These are phyloP conservation scores for Lagorchestes hirsutus DNA, from an alignment of 2,797 vertebrate genomes.

Conservation along the genomic window DNA sequence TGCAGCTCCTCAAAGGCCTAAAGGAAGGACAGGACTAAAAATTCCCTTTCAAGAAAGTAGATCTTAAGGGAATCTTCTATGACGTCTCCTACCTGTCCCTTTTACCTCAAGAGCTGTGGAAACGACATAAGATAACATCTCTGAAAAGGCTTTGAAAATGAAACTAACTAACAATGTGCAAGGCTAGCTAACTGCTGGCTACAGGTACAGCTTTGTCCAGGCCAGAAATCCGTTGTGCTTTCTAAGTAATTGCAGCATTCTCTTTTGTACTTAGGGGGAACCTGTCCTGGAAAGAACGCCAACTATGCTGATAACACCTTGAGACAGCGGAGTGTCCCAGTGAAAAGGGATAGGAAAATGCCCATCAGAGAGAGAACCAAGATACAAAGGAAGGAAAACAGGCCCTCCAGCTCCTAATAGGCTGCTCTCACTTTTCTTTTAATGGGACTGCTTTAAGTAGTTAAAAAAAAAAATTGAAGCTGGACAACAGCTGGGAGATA, in stretches of 20 bases:
- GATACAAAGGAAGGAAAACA: background rate
- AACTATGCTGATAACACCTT: fast-evolving
- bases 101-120: background rate
- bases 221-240: background rate
- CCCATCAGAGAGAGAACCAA: background rate
- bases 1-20: background rate
- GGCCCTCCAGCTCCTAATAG: background rate
- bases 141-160: background rate
- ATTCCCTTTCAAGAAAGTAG: background rate
- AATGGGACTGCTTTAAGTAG: background rate
- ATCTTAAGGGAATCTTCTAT: background rate
- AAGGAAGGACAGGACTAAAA: background rate
- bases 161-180: background rate
- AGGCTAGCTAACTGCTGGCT: background rate
- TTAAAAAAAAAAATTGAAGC: background rate
- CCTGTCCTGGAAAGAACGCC: background rate
- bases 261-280: background rate
- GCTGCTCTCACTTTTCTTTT: background rate
- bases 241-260: background rate
- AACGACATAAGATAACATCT: background rate
- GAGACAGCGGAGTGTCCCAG: too few species aligned
- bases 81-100: background rate
- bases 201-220: background rate
- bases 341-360: fast-evolving
- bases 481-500: background rate